A percentile compares a stretch with the other conserved stretches of the same genome.
Evolutionary conservation across 1,140 invertebrate species (phyloP).

Genomic region (Drosophila repleta): DNA sequence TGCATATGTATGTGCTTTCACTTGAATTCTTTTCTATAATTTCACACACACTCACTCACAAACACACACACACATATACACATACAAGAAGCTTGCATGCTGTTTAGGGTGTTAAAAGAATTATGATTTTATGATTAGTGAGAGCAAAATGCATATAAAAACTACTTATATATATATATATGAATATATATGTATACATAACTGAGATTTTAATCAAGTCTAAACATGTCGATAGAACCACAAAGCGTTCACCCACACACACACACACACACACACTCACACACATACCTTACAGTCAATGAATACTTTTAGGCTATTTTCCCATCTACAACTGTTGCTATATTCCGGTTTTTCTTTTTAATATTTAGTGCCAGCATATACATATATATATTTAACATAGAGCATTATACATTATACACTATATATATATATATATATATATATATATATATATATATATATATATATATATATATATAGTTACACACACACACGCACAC

Average conservation of each 20-base stretch:
- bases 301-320: constrained; percentile 18
- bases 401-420: constrained; percentile 7
- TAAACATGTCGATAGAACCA: constrained; percentile 79
- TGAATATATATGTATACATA: constrained; percentile 36
- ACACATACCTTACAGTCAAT: constrained; percentile 26
- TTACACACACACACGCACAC: constrained; percentile 7
- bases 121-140: constrained; percentile 25
- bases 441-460: constrained; percentile 59
- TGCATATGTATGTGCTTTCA: constrained; percentile 14
- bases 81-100: constrained; percentile 27
- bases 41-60: constrained; percentile 1
- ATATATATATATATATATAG: constrained; percentile 16
- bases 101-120: constrained; percentile 18
- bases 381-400: constrained; percentile 60
- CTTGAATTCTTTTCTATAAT: constrained; percentile 5
- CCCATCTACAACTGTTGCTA: constrained; percentile 39
- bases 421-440: constrained; percentile 6
- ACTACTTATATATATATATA: constrained; percentile 33
- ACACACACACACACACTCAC: constrained; percentile 26
- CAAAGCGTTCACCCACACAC: constrained; percentile 61
- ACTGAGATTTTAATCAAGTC: constrained; percentile 57
- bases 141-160: constrained; percentile 24
- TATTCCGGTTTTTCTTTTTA: constrained; percentile 21
- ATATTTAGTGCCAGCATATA: constrained; percentile 65
- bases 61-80: neutral